phyloP scores from a whole-genome alignment of 1,140 invertebrate genomes.

The Aphelenchoides fujianensis region DNA sequence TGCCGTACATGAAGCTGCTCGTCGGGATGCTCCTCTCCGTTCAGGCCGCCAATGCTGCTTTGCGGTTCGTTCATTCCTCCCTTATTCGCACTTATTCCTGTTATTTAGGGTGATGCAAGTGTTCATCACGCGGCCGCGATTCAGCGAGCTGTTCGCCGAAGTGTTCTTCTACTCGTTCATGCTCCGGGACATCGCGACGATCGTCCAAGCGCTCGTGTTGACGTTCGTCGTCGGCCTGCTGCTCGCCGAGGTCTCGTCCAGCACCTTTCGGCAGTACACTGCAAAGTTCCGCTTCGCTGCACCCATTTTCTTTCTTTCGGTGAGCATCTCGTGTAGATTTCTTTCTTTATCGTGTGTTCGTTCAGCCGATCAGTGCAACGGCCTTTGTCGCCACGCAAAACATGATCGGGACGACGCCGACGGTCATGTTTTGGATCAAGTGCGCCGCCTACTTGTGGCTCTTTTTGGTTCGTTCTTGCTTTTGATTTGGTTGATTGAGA shows the following conservation, averaged over 20 bases:
- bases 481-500: neutral
- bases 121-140: neutral
- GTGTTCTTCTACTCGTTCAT: neutral
- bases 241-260: neutral
- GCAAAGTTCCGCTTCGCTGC: neutral
- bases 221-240: neutral
- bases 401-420: neutral
- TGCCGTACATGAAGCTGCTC: conserved; percentile 5
- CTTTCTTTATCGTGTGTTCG: neutral
- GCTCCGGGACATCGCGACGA: neutral
- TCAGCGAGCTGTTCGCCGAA: neutral
- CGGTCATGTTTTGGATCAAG: neutral
- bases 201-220: neutral
- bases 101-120: neutral
- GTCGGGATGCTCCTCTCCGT: neutral
- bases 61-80: neutral
- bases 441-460: neutral
- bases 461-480: neutral
- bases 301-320: neutral
- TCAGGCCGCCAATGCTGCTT: neutral
- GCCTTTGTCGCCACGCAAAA: neutral
- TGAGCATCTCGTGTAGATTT: neutral
- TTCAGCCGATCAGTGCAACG: neutral
- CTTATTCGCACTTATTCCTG: neutral
- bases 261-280: neutral